These are phyloP conservation scores for Epistrophe grossulariae DNA, from an alignment of 2,888 invertebrate species.

Conservation along the genomic window DNA sequence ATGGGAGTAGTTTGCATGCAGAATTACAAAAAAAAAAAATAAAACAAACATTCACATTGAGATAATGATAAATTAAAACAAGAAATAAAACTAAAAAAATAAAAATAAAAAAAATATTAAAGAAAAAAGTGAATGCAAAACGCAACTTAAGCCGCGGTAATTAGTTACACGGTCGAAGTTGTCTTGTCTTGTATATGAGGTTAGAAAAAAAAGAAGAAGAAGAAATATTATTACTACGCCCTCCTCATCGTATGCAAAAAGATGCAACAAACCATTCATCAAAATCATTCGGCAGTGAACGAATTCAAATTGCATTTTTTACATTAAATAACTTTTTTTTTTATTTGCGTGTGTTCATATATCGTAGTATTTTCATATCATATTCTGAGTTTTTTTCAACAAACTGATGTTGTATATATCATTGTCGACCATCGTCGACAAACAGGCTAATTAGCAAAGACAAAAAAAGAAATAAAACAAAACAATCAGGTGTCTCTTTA, in stretches of 20 bases:
- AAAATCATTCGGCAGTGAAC: constrained; percentile 75
- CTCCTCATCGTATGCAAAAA: constrained; percentile 62
- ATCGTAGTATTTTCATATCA: background rate
- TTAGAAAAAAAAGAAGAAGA: background rate
- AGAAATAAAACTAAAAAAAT: background rate
- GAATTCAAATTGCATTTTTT: constrained; percentile 69
- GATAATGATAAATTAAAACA: constrained; percentile 29
- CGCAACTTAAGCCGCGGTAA: constrained; percentile 71
- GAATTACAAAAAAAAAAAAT: constrained; percentile 36
- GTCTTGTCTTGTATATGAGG: constrained; percentile 1
- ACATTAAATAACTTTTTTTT: background rate
- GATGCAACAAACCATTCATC: constrained; percentile 59
- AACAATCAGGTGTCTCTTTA: constrained; percentile 36
- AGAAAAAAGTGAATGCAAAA: constrained; percentile 67
- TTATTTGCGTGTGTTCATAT: background rate
- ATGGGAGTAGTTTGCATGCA: constrained; percentile 60
- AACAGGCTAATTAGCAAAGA: constrained; percentile 57
- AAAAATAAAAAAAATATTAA: constrained; percentile 8
- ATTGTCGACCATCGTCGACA: constrained; percentile 50
- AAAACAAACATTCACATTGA: constrained; percentile 53
- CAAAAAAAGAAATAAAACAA: constrained; percentile 10
- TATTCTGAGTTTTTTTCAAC: background rate
- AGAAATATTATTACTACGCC: background rate
- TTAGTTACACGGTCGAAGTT: constrained; percentile 60
- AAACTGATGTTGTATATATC: constrained; percentile 38